Base-by-base conservation (phyloP, 2,888 invertebrate species). In the Caenorhabditis doughertyi region DNA sequence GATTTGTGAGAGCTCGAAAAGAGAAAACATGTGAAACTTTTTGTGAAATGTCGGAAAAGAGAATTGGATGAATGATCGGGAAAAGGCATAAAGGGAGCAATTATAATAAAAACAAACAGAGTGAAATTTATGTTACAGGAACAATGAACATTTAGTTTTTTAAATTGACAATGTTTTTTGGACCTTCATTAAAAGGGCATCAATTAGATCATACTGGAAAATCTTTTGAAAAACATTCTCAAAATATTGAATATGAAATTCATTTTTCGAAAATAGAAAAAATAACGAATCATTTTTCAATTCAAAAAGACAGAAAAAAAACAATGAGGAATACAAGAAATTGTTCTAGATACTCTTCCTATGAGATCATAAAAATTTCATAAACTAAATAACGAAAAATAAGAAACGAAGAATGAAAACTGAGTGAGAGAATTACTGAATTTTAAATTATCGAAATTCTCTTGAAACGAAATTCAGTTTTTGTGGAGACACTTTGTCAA, bases 401-500 rank as follows among this genome's bases (percentile, higher is more conserved):
- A 32, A n/a, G 39, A 58, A 23, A 23, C n/a, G 16, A 58, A 39
- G 23, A 32, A 39, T 21, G 32, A 35, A 56, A 56, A 18, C 7
- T 13, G 32, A 2, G 25, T 21, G 29, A 35, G 56, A 23, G 13
- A 21, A 23, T 32, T 39, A 58, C 39, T 58, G 58, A 58, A 58
- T 58, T 39, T 39, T 21, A 16, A 39, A 39, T 5, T 23, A 39
- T 35, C 21, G 8, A 16, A 21, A 18, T 23, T 58, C 58, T 21
- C 47, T 21, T 13, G 47, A 18, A 18, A 47, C 21, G 11, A 21
- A 58, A 58, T 39, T 58, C 39, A 21, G 21, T 39, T 39, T 21
- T 35, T 39, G 13, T 13, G 18, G 32, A 21, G 23, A 58, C 39
- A 35, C 32, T 39, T 39, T 39, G 58, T 58, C 58, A 58, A 58